Evolutionary conservation across 2,888 invertebrate species (phyloP), one percentile per base, ranked within the genome.

Genomic region (Phrixothrix hirtus): DNA sequence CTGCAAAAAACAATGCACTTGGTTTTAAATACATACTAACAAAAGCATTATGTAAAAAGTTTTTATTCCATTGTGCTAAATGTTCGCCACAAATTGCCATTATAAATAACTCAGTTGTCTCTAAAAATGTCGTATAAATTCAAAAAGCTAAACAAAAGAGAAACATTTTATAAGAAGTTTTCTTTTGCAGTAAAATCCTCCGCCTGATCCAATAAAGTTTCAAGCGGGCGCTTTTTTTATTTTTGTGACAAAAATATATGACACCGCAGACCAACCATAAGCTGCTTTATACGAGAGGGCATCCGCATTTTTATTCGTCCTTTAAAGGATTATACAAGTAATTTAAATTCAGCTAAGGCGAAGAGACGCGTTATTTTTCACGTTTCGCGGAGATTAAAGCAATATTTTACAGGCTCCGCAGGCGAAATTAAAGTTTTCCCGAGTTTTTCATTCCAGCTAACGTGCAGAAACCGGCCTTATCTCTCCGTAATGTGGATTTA

Each of bases 331-430:
- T 71, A 70, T 65, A 63, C 68, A 67, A 72, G 74, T 72, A 74
- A 74, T 75, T 75, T 75, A 73, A 74, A 74, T 74, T 72, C 73
- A 73, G 71, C 73, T 74, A 75, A 74, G 74, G 74, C 72, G 72
- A 71, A 67, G 70, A 70, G 71, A 69, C 71, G 68, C 62, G 70
- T 69, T 72, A 70, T 71, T 72, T 73, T 70, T 69, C 70, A 67
- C 71, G 72, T 73, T 74, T 70, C 63, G 62, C 72, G 64, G 71
- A 75, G 75, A 75, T 75, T 75, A 75, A 75, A 75, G 75, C 73
- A 72, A 75, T 75, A 75, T 75, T 75, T 75, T 72, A 75, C 72
- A 63, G 58, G 62, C 58, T 61, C 57, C 62, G 61, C 62, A 53
- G 49, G 62, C 58, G 57, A 74, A 74, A 75, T 75, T 74, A 75